Evolutionary conservation across 2,888 invertebrate species (phyloP), one percentile per base, ranked within the genome.

Genomic region (Eupithecia dodoneata): DNA sequence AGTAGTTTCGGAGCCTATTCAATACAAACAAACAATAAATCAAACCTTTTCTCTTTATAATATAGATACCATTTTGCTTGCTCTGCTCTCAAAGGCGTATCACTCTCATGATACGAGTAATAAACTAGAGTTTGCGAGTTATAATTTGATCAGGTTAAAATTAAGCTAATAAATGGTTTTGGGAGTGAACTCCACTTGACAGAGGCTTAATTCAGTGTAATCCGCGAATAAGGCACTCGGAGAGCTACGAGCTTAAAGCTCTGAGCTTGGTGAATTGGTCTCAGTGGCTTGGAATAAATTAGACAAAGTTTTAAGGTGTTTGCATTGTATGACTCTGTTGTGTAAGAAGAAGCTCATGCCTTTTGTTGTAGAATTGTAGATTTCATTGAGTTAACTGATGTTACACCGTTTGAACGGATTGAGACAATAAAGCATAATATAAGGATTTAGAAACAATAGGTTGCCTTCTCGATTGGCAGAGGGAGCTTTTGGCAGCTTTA

Each of bases 91-190:
- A 63, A 63, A 63, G 30, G 4, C 63, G 63, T 30, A 15, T 66
- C 42, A 15, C 66, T 66, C 66, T 15, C 42, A 13, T 15, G 66
- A 4, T 30, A 30, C 30, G 30, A 30, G 30, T 44, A 75, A 63
- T 77, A 77, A 77, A 73, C 72, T 55, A 47, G 70, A 75, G 66
- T 71, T 77, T 70, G 70, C 66, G 2, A 71, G 75, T 71, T 73
- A 77, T 73, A 75, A 77, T 75, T 63, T 75, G 71, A 73, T 75
- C 73, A 67, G 59, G 65, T 71, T 75, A 30, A 63, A 63, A 30
- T 59, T 63, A 71, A 71, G 47, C 55, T 71, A 71, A 75, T 73
- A 67, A 30, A 78, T 71, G 66, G 77, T 45, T 73, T 71, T 45
- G 44, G 59, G 75, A 5, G 42, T 73, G 41, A 78, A 73, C 42